Conservation (phyloP, 2,797 vertebrate species). For the Siniperca undulata region DNA sequence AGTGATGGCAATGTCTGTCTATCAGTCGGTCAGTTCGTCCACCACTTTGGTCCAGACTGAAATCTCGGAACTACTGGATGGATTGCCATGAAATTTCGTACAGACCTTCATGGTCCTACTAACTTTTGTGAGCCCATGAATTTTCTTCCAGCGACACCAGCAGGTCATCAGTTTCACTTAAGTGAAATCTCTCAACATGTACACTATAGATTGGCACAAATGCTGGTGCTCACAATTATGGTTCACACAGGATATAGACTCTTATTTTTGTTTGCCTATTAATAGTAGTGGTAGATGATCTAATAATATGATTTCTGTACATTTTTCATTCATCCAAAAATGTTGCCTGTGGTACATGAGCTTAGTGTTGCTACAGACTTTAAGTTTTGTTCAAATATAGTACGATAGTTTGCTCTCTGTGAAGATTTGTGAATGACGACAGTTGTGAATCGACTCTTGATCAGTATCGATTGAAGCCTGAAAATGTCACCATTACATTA, state of each 20-base stretch:
- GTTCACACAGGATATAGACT: neutral
- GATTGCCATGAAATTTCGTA: too few relatives aligned
- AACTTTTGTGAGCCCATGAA: neutral
- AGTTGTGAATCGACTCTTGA: neutral
- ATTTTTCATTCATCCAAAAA: neutral
- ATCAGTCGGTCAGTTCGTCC: too few relatives aligned
- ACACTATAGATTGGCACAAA: neutral
- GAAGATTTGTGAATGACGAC: neutral
- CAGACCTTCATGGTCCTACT: neutral
- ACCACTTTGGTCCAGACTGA: too few relatives aligned
- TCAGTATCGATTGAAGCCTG: constrained; percentile 7
- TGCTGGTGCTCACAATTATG: neutral
- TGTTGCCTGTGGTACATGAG: neutral
- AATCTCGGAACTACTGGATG: too few relatives aligned
- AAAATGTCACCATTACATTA: neutral
- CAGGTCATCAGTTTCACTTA: neutral
- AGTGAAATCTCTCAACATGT: too few relatives aligned
- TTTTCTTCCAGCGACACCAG: neutral
- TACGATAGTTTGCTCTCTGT: too few relatives aligned
- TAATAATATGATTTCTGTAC: neutral
- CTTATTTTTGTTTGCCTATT: neutral
- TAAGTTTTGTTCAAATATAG: neutral
- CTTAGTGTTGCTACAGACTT: neutral
- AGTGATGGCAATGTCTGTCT: neutral
- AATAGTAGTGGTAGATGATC: neutral